Conservation (phyloP, 2,888 invertebrate genomes). For the Sepioteuthis lessoniana region DNA sequence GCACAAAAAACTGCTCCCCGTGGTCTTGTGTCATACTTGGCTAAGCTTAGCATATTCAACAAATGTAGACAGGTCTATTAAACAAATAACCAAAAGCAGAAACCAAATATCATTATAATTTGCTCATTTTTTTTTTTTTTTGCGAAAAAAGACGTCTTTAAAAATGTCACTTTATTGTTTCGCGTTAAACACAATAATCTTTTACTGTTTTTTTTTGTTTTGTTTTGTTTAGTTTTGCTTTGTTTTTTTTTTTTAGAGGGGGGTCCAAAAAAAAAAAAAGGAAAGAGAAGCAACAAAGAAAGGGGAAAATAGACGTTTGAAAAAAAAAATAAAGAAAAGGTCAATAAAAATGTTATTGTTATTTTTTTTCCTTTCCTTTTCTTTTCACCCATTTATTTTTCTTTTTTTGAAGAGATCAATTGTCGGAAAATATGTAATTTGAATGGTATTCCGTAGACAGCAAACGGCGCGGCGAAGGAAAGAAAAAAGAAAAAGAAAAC, state of each 20-base stretch:
- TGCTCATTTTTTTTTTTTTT: not conserved
- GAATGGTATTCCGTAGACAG: not conserved
- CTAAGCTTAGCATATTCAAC: no score
- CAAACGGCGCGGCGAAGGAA: not conserved
- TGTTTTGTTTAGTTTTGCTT: no score
- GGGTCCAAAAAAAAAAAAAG: not conserved
- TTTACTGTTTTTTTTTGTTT: not conserved
- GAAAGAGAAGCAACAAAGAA: not conserved
- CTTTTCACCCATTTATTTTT: not conserved
- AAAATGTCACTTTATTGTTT: not conserved
- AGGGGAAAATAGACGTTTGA: not conserved
- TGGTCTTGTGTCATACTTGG: no score
- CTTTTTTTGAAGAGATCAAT: not conserved
- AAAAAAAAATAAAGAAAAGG: not conserved
- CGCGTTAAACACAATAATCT: not conserved
- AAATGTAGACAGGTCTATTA: no score
- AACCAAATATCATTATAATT: not conserved
- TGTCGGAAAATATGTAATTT: slow-evolving; percentile 25
- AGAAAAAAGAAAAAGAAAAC: not conserved
- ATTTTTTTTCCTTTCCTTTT: not conserved
- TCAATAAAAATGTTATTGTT: not conserved
- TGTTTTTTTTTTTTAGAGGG: no score
- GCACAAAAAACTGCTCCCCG: no score
- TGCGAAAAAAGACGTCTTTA: not conserved
- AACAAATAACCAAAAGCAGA: no score